Evolutionary conservation across 2,888 invertebrate species (phyloP), one percentile per base, ranked within the genome.

Genomic region (Parnassius orleans): DNA sequence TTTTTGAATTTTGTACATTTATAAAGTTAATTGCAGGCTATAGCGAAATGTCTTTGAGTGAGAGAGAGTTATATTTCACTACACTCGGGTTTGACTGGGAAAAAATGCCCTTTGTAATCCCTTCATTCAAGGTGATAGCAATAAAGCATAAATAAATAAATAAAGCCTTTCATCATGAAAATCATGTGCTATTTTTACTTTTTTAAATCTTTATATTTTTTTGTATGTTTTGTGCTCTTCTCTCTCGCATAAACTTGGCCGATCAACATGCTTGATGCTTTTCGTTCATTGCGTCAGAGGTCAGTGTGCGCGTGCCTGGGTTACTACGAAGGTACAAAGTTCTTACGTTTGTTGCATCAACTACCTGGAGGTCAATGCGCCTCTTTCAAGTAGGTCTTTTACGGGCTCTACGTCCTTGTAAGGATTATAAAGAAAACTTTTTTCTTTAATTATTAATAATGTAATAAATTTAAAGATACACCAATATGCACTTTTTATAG

Each of bases 251-350:
- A 65, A 60, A 55, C 57, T 63, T 62, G 67, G 65, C 70, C 65
- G 53, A 81, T 78, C 79, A 78, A 74, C 81, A 86, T 83, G 62
- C 62, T 76, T 78, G 71, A 69, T 57, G 65, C 65, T 70, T 63
- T 48, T 58, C 55, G 61, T 53, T 51, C 48, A 65, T 90, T 90
- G 88, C 89, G 77, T 90, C 90, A 90, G 87, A 86, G 89, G 90
- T 89, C 87, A 88, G 73, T 53, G 60, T 67, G 83, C 75, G 78
- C 88, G 86, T 90, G 90, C 72, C 72, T 74, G 68, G 75, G 72
- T 81, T 74, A 78, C 79, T 76, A 68, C 71, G 24, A 61, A 58
- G 57, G 79, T 76, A 68, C 71, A 14, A 61, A 58, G 57, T 68
- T 10, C 53, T 51, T 67, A 57, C 62, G 66, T 60, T n/a, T 60